phyloP scores from a whole-genome alignment of 2,113 vertebrate genomes.

The Odocoileus virginianus region DNA sequence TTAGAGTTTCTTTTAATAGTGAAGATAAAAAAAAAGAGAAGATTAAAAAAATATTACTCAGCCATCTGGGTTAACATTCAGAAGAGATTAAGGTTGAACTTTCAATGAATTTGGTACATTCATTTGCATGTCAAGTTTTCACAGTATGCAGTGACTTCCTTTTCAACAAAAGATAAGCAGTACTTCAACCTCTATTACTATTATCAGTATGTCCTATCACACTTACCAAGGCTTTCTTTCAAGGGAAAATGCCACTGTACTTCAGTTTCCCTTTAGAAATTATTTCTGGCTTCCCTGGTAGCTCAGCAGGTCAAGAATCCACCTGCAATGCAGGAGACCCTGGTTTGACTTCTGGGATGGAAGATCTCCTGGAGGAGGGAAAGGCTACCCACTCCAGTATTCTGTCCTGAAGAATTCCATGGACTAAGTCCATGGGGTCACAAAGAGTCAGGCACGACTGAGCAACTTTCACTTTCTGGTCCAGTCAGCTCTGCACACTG shows the following conservation, averaged over 20 bases:
- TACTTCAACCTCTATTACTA: not conserved
- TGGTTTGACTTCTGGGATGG: not conserved
- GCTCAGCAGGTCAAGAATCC: not conserved
- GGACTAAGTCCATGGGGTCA: not conserved
- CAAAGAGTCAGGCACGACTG: not conserved
- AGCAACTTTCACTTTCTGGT: not conserved
- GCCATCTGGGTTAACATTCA: not conserved
- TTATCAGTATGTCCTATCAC: not conserved
- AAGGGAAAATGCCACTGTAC: not conserved
- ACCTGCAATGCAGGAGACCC: not conserved
- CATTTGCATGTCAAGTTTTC: conserved; percentile 39
- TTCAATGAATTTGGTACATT: not conserved
- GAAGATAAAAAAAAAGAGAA: not conserved
- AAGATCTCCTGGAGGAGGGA: not conserved
- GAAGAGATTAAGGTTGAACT: not conserved
- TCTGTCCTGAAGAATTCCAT: not conserved
- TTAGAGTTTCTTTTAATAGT: not conserved
- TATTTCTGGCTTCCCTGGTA: not conserved
- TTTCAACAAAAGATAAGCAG: conserved; percentile 11
- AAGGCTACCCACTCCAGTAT: not conserved
- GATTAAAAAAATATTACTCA: not conserved
- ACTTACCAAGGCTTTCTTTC: not conserved
- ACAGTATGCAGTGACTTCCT: not conserved
- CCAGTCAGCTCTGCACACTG: not conserved
- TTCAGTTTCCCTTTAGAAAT: not conserved